These are phyloP conservation scores for Magallana nippona DNA, from an alignment of 2,888 invertebrate genomes.

Conservation along the genomic window DNA sequence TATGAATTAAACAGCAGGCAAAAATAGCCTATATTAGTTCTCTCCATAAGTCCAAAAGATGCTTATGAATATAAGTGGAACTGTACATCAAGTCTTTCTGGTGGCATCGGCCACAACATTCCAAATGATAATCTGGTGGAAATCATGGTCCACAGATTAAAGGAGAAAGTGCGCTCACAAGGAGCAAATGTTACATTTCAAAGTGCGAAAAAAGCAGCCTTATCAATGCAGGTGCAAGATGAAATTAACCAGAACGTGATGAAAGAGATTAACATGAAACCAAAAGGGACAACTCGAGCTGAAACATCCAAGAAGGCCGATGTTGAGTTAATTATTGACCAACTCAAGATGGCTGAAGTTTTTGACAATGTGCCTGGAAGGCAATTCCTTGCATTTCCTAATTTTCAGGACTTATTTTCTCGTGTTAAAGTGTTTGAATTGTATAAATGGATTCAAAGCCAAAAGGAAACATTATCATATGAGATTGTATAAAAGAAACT, in stretches of 20 bases:
- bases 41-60: too few relatives aligned
- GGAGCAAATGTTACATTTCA: slow-evolving; percentile 18
- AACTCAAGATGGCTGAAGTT: slow-evolving; percentile 28
- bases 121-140: too few relatives aligned
- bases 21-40: too few relatives aligned
- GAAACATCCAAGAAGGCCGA: slow-evolving; percentile 30
- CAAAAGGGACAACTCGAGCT: slow-evolving; percentile 18
- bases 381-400: slow-evolving; percentile 13
- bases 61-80: too few relatives aligned
- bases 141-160: too few relatives aligned
- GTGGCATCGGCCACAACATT: too few relatives aligned
- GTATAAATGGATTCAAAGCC: slow-evolving; percentile 30
- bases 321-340: slow-evolving; percentile 31
- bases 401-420: slow-evolving; percentile 18
- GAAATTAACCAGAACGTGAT: slow-evolving; percentile 39
- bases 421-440: slow-evolving; percentile 25
- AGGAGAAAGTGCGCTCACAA: too few relatives aligned
- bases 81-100: too few relatives aligned
- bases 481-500: not conserved
- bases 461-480: not conserved
- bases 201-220: slow-evolving; percentile 46
- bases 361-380: slow-evolving; percentile 32
- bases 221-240: slow-evolving; percentile 36
- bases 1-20: too few relatives aligned
- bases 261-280: slow-evolving; percentile 24